Evolutionary conservation across 2,888 invertebrate species (phyloP).

Genomic region (Rosalia funebris): DNA sequence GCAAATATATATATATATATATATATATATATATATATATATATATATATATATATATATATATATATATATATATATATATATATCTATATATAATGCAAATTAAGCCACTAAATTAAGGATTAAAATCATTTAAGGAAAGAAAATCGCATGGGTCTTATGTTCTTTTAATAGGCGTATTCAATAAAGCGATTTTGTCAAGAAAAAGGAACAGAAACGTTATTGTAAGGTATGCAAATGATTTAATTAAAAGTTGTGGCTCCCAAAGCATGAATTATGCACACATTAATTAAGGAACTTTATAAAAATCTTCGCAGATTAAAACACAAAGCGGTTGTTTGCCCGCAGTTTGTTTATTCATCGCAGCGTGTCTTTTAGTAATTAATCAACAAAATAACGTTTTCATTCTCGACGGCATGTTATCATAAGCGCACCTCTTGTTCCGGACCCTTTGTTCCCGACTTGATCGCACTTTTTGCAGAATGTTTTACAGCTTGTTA

Average conservation of each 20-base stretch:
- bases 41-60: too few relatives aligned
- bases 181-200: background rate
- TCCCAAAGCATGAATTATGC: slow-evolving; percentile 36
- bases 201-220: background rate
- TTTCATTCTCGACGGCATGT: slow-evolving; percentile 42
- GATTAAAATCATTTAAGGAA: too few relatives aligned
- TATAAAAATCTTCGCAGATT: slow-evolving; percentile 25
- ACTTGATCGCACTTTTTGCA: slow-evolving; percentile 38
- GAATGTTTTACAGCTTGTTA: slow-evolving; percentile 41
- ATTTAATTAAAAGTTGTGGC: slow-evolving; percentile 40
- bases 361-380: slow-evolving; percentile 50
- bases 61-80: too few relatives aligned
- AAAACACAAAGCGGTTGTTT: slow-evolving; percentile 37
- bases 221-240: slow-evolving; percentile 29
- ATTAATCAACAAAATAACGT: slow-evolving; percentile 51
- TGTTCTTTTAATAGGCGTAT: too few relatives aligned
- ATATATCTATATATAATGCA: too few relatives aligned
- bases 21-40: too few relatives aligned
- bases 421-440: slow-evolving; percentile 47
- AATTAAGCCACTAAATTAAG: too few relatives aligned
- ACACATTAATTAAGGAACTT: slow-evolving; percentile 38
- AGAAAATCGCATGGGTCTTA: too few relatives aligned
- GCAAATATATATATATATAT: too few relatives aligned
- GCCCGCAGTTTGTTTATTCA: slow-evolving; percentile 48
- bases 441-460: slow-evolving; percentile 37